These are phyloP conservation scores for Shinisaurus crocodilurus DNA, from an alignment of 2,113 vertebrate genomes.

Conservation along the genomic window DNA sequence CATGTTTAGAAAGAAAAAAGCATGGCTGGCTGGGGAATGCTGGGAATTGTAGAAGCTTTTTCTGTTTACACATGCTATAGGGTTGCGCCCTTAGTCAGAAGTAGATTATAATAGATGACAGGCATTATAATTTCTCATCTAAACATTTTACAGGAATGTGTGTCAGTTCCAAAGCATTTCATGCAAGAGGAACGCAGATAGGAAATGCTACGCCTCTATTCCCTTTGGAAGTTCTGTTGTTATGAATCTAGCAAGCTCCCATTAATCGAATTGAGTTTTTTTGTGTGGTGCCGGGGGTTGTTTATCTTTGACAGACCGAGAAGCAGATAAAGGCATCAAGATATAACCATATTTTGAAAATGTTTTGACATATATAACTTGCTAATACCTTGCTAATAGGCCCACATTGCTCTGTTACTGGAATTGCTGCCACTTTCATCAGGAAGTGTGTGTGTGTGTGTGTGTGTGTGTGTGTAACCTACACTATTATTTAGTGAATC, in stretches of 20 bases:
- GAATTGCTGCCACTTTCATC: not conserved
- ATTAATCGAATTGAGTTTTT: not conserved
- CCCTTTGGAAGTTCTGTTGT: not conserved
- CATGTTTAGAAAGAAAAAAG: too few relatives aligned
- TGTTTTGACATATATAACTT: not conserved
- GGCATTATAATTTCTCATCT: not conserved
- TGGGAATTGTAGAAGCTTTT: too few relatives aligned
- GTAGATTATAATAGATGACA: not conserved
- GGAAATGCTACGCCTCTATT: not conserved
- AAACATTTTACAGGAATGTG: not conserved
- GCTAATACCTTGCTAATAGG: not conserved
- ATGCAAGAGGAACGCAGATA: not conserved
- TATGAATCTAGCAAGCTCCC: not conserved
- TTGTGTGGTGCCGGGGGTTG: not conserved
- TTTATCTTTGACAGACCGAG: not conserved
- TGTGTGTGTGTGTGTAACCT: too few relatives aligned
- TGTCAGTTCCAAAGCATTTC: not conserved
- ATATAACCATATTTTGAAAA: not conserved
- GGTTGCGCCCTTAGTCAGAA: not conserved
- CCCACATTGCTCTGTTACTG: not conserved
- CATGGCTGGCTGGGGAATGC: too few relatives aligned
- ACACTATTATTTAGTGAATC: not conserved
- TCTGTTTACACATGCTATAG: too few relatives aligned
- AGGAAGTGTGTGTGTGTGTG: not conserved
- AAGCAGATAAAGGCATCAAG: not conserved